Base-by-base conservation (phyloP, 2,888 invertebrate genomes). In the Stenodera caucasica region DNA sequence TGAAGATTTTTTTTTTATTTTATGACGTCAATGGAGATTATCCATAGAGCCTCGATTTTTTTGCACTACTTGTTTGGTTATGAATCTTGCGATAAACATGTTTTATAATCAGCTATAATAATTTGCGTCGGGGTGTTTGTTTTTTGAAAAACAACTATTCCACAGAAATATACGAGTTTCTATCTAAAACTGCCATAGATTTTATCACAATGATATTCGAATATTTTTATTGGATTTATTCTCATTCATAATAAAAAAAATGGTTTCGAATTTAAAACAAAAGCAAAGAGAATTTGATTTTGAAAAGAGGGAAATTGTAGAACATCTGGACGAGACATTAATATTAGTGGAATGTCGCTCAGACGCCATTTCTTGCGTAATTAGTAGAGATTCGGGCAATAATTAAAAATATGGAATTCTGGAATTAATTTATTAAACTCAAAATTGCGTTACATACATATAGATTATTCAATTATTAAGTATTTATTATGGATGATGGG, bases 321-420 rank as follows among this genome's bases (percentile, higher is more conserved):
- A 21, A 53, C 55, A 56, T 51, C 56, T 60, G 56, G 33, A 32
- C 15, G 37, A 15, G 56, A 60, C 52, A 60, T 55, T 60, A 60
- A 60, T 55, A 52, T 60, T 55, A 58, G 14, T 40, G 50, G 37
- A 37, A 57, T 57, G 52, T 40, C 11, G 21, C 53, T 8, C 30
- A 56, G 53, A 33, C 33, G 52, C 52, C 45, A 45, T 53, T 57
- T 57, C 53, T 40, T 35, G 11, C 45, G 33, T 35, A 57, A 57
- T 57, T 57, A n/a, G 52, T 23, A 30, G 5, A 35, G 11, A 53
- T 23, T 53, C 33, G 1, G 5, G 35, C 14, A 51, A 40, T 33
- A 5, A 53, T 21, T 26, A 45, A 55, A 55, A 55, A 49, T 40
- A 21, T 26, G 45, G 45, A 45, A 45, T 45, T 45, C 18, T 23